These are phyloP conservation scores for Oreotrochilus melanogaster DNA, from an alignment of 2,113 vertebrate species.

Conservation along the genomic window DNA sequence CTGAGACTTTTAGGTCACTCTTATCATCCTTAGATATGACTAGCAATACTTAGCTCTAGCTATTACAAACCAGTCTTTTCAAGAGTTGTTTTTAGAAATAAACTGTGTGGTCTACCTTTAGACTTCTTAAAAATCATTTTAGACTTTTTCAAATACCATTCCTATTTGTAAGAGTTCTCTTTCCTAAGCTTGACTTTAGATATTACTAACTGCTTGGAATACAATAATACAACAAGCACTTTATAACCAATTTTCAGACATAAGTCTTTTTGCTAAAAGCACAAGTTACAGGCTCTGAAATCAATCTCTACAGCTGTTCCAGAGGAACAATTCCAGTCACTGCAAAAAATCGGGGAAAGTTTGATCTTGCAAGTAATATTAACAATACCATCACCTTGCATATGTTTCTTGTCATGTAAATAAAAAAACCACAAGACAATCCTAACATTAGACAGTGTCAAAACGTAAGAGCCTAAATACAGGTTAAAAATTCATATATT, in stretches of 20 bases:
- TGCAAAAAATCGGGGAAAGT: neutral
- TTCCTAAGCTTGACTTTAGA: neutral
- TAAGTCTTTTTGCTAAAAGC: neutral
- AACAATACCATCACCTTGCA: neutral
- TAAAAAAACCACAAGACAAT: neutral
- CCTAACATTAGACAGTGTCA: neutral
- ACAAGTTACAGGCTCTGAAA: neutral
- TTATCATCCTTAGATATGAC: neutral
- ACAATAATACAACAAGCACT: neutral
- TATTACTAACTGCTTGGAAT: neutral
- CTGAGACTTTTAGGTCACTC: neutral
- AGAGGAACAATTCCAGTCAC: neutral
- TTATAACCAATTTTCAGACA: neutral
- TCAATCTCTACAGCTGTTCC: neutral
- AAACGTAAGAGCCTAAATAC: neutral
- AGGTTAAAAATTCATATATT: neutral
- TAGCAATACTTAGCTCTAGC: neutral
- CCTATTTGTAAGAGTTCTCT: neutral
- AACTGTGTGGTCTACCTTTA: neutral
- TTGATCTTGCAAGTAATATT: neutral
- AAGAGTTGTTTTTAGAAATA: neutral
- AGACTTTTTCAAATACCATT: neutral
- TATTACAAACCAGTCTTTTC: neutral
- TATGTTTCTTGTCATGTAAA: neutral
- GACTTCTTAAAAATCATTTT: neutral